A percentile compares a stretch with the other conserved stretches of the same genome.
Conservation (phyloP, 2,888 invertebrate species). For the Cancer borealis region DNA sequence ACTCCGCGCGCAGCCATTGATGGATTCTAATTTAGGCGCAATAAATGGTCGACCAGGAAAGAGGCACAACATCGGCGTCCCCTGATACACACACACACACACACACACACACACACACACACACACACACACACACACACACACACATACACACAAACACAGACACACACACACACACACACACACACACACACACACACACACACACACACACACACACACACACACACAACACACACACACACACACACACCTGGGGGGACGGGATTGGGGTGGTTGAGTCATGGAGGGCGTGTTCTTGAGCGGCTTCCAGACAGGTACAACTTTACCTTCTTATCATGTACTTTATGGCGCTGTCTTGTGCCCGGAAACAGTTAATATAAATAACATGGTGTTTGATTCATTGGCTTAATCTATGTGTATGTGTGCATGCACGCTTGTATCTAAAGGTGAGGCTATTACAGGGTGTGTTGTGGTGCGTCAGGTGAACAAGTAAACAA, state of each 20-base stretch:
- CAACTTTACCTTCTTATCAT: neutral
- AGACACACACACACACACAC: slow-evolving; percentile 1
- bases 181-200: neutral
- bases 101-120: slow-evolving; percentile 20
- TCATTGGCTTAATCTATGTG: neutral
- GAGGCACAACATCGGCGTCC: neutral
- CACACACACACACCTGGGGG: neutral
- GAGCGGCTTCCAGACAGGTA: neutral
- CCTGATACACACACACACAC: slow-evolving; percentile 4
- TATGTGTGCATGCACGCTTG: neutral
- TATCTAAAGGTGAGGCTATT: neutral
- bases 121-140: slow-evolving; percentile 20
- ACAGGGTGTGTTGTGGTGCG: neutral
- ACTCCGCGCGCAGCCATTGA: neutral
- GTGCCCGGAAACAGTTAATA: neutral
- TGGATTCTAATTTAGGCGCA: slow-evolving; percentile 15
- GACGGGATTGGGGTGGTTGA: neutral
- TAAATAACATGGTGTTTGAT: slow-evolving; percentile 1
- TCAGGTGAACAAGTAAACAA: neutral
- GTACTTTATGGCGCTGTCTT: neutral
- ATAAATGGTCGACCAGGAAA: neutral
- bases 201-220: slow-evolving; percentile 20
- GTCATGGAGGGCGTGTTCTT: neutral
- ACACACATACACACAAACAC: too few relatives aligned
- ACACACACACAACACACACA: slow-evolving; percentile 20